A percentile compares a stretch with the other conserved stretches of the same genome.
Conservation (phyloP, 1,140 invertebrate genomes). For the Sinonovacula constricta region DNA sequence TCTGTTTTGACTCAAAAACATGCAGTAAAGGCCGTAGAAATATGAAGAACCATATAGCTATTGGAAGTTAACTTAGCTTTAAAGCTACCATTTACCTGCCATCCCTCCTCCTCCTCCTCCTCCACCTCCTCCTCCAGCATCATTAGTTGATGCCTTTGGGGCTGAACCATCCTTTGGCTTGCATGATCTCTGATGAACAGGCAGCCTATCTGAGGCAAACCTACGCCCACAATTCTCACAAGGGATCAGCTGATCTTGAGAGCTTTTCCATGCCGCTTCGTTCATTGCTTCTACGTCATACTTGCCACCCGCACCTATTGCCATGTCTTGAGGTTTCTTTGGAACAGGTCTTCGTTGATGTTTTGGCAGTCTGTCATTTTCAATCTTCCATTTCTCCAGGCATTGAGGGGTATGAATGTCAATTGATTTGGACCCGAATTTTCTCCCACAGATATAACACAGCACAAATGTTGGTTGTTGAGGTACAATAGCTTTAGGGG, state of each 20-base stretch:
- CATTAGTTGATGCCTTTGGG: slow-evolving; percentile 2
- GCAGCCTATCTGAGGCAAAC: slow-evolving; percentile 85
- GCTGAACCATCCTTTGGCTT: slow-evolving; percentile 67
- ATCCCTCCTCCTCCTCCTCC: not conserved
- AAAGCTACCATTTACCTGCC: slow-evolving; percentile 10
- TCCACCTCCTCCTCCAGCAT: not conserved
- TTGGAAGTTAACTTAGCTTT: not conserved
- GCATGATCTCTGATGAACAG: slow-evolving; percentile 84
- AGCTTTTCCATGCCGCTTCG: slow-evolving; percentile 74
- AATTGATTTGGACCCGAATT: slow-evolving; percentile 81
- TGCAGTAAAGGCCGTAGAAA: not conserved
- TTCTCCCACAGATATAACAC: slow-evolving; percentile 78
- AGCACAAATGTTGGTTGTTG: slow-evolving; percentile 71
- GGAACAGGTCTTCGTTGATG: slow-evolving; percentile 82
- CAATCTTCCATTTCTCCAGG: slow-evolving; percentile 85
- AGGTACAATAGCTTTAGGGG: slow-evolving; percentile 47
- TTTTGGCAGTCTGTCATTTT: slow-evolving; percentile 84
- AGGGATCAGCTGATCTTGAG: slow-evolving; percentile 81
- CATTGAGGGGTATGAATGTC: slow-evolving; percentile 88
- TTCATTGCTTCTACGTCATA: slow-evolving; percentile 73
- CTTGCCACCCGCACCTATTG: slow-evolving; percentile 43
- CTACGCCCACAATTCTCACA: slow-evolving; percentile 85
- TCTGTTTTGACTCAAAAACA: too few relatives aligned
- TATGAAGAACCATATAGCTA: not conserved
- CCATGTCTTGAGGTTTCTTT: slow-evolving; percentile 81